Evolutionary conservation across 1,140 invertebrate genomes (phyloP), one percentile per base, ranked within the genome.

Genomic region (Drosophila insularis): DNA sequence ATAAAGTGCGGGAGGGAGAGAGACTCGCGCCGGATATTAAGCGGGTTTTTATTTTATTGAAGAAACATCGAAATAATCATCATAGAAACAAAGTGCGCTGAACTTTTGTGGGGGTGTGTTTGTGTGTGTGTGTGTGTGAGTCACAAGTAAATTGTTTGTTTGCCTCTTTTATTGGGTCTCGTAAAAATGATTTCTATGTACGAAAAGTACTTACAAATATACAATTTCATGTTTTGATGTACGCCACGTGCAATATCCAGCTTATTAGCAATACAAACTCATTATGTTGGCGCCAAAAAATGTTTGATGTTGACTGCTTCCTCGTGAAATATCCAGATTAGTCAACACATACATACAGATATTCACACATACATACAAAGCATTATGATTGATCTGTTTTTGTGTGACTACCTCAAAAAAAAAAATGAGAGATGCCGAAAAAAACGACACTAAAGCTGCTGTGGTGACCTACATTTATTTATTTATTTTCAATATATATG

Each of bases 401-500:
- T 56, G 39, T 56, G 39, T 8, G 69, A 50, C 43, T 50, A 50
- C 43, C 43, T 50, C 43, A 50, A 50, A 50, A 21, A 50, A 50
- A 46, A 46, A 1, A 27, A 5, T 6, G 2, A 27, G 27, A 27
- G 43, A 50, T 21, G 43, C 43, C 43, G 43, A 50, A 50, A 50
- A 50, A 50, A 50, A 21, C 43, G 11, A 17, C 43, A 50, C 43
- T 50, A 11, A 50, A 40, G 68, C 53, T 59, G 68, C 37, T 67
- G 65, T 37, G 55, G 69, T 86, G 82, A 86, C 82, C 82, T 64
- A 86, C 71, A 73, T 87, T 79, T 54, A 69, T 53, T 50, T 87
- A 79, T 86, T 81, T 76, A 77, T 75, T 86, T 87, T 87, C 79
- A 87, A 87, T 73, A 76, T 76, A 76, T 76, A 76, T 56, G 73